These are phyloP conservation scores for Allobates femoralis DNA, from an alignment of 2,797 vertebrate species.

Conservation along the genomic window DNA sequence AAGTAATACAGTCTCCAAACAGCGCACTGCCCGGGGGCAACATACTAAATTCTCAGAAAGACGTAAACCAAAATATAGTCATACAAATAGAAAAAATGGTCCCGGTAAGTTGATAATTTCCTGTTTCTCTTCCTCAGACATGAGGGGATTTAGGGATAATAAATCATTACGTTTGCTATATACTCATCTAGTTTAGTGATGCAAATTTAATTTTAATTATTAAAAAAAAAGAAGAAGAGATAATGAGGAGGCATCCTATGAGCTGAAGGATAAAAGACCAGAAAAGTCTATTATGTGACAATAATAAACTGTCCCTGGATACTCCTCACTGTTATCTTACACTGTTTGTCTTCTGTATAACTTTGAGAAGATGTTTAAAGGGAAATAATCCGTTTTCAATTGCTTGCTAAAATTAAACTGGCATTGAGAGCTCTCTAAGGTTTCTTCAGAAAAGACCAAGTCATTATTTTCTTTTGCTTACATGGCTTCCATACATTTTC, in stretches of 20 bases:
- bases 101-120: conserved; percentile 12
- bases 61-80: conserved; percentile 34
- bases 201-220: conserved; percentile 51
- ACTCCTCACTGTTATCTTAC: neutral
- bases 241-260: conserved; percentile 12
- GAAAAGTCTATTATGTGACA: conserved; percentile 25
- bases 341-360: neutral
- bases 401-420: neutral
- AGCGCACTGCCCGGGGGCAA: conserved; percentile 46
- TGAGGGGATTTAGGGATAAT: conserved; percentile 21
- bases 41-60: conserved; percentile 40
- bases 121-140: neutral
- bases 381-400: neutral
- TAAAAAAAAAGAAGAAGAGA: conserved; percentile 38
- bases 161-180: conserved; percentile 25
- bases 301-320: conserved; percentile 27
- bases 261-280: conserved; percentile 1
- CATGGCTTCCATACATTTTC: neutral
- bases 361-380: conserved; percentile 9
- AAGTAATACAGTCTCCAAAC: conserved; percentile 48
- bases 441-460: neutral
- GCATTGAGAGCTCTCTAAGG: neutral
- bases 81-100: conserved; percentile 9
- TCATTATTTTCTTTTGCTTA: neutral
- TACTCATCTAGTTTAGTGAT: conserved; percentile 16